Evolutionary conservation across 2,888 invertebrate species (phyloP), one percentile per base, ranked within the genome.

Genomic region (Lycophotia porphyrea): DNA sequence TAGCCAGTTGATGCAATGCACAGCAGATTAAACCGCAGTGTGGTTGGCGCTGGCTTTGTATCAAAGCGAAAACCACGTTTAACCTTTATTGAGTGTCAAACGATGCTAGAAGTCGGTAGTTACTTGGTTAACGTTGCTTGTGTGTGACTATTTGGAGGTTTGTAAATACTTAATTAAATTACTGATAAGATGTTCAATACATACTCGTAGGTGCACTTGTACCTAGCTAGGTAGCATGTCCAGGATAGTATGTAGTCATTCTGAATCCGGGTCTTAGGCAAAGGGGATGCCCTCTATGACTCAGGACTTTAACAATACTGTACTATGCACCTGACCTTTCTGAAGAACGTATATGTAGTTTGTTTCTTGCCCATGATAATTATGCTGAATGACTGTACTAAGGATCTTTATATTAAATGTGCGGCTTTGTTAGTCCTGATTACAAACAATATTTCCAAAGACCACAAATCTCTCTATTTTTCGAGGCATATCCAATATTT

Each of bases 1-100:
- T 24, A 67, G 7, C 60, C 24, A 21, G 47, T 36, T 69, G 49
- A 58, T 74, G 55, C 42, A 70, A 58, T 74, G 55, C 42, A 70
- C 61, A 55, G 65, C 18, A 76, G 65, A 83, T 83, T 79, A 82
- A 75, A 78, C 85, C 82, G 3, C 85, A 58, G n/a, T 63, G 68
- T 31, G 72, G 80, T 78, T 11, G 18, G 24, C 24, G 58, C 31
- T 15, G 27, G 24, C 71, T 66, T 78, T 67, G 52, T 44, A 24
- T 24, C 21, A 49, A 49, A 79, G 42, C 60, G 44, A 11, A 4
- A 21, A 49, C 27, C 39, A 60, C 34, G 21, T 34, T 31, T n/a
- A 34, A 60, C 34, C 71, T 58, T 58, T 49, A 78, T 58, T 47
- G 42, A 58, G 55, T 42, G 36, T 36, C 34, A n/a, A 31, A 34